Evolutionary conservation across 1,140 invertebrate genomes (phyloP).

Genomic region (Schlechtendalia chinensis): DNA sequence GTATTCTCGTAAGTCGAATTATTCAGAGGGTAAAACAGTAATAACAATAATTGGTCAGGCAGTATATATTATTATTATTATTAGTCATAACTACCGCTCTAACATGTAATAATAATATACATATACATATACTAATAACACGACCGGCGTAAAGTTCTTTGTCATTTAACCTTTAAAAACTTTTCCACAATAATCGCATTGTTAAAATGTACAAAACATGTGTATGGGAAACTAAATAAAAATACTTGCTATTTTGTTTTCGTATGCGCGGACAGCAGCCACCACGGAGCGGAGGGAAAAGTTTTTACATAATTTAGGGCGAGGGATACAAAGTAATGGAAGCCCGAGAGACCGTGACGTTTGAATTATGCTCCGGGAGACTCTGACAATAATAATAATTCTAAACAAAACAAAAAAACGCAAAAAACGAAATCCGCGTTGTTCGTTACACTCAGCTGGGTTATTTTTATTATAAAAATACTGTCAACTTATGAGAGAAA

Average conservation of each 20-base stretch:
- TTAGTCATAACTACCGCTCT: no score
- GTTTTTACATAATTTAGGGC: slow-evolving; percentile 48
- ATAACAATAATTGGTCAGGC: slow-evolving; percentile 23
- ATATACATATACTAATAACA: not conserved
- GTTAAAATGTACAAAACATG: slow-evolving; percentile 33
- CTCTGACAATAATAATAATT: slow-evolving; percentile 33
- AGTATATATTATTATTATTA: no score
- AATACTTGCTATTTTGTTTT: slow-evolving; percentile 34
- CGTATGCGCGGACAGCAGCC: slow-evolving; percentile 13
- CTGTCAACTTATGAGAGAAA: slow-evolving; percentile 46
- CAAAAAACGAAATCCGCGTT: slow-evolving; percentile 26
- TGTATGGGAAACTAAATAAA: slow-evolving; percentile 42
- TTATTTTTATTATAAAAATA: slow-evolving; percentile 47
- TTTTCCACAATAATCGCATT: slow-evolving; percentile 41
- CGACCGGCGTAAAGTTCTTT: slow-evolving; percentile 25
- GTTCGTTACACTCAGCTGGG: slow-evolving; percentile 46
- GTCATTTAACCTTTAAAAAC: slow-evolving; percentile 39
- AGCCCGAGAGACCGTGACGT: slow-evolving; percentile 46
- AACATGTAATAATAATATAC: not conserved
- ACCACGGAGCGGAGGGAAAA: slow-evolving; percentile 22
- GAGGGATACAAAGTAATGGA: slow-evolving; percentile 37
- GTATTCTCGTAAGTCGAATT: not conserved
- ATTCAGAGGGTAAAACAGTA: not conserved
- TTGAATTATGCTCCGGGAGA: slow-evolving; percentile 48
- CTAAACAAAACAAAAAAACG: slow-evolving; percentile 1